Evolutionary conservation across 2,113 vertebrate genomes (phyloP), one percentile per base, ranked within the genome.

Genomic region (Heteronetta atricapilla): DNA sequence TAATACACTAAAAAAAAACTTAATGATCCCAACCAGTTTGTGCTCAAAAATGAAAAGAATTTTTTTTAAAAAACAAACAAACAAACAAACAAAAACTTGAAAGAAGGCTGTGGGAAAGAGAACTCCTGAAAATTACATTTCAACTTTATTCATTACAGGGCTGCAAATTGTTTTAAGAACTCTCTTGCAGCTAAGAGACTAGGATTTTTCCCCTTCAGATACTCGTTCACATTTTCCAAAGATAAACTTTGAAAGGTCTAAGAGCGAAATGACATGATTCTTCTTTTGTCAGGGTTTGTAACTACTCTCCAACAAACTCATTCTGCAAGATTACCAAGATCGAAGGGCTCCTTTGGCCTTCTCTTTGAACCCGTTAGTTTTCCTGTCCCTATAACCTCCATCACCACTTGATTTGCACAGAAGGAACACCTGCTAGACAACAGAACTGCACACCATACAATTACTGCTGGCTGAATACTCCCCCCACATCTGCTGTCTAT

Each of bases 1-100:
- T 10, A 64, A 79, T 18, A 59, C 11, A 69, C 3, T 22, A n/a
- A n/a, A 42, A 77, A 76, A 76, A 90, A 42, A 4, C 0, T 38
- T 23, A 95, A 80, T 25, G 29, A 11, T 58, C 23, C 48, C 3
- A 60, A 48, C 48, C 19, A 74, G 18, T 3, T 55, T n/a, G 20
- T 15, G 48, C 34, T n/a, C 2, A 0, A 33, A 0, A 40, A 13
- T 1, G 1, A 60, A 75, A 84, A 59, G 6, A 13, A 63, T 28
- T 46, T 78, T 50, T n/a, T n/a, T n/a, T n/a, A n/a, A 19, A n/a
- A 58, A 58, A 38, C 38, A 38, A 40, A 56, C 10, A 29, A 40
- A 40, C 40, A 10, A 38, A 50, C 38, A 52, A 38, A 23, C 56
- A 70, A 56, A 72, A 75, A 46, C 0, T 82, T 8, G 18, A 59